Conservation (phyloP, 2,797 vertebrate genomes). For the Enteromius fasciolatus region DNA sequence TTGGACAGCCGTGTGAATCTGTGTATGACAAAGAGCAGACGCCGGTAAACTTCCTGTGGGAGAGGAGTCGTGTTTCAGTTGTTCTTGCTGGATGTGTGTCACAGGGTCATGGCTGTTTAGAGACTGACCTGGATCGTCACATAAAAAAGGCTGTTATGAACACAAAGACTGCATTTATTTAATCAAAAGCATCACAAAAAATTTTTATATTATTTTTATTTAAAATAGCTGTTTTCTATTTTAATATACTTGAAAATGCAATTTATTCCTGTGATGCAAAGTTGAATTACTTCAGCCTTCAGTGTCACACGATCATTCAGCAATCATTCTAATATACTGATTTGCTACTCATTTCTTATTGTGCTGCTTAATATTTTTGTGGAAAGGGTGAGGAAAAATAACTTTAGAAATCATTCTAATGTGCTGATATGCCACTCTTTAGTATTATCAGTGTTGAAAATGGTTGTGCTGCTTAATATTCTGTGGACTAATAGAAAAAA, state of each 20-base stretch:
- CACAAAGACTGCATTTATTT: neutral
- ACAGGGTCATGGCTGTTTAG: constrained; percentile 29
- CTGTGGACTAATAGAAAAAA: neutral
- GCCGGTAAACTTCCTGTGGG: constrained; percentile 53
- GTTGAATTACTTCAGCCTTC: neutral
- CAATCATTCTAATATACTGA: neutral
- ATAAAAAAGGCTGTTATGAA: neutral
- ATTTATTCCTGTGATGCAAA: neutral
- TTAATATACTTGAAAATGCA: neutral
- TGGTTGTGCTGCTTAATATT: neutral
- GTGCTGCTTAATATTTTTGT: no score
- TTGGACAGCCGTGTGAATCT: constrained; percentile 53
- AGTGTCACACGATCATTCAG: neutral
- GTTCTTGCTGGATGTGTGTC: constrained; percentile 50
- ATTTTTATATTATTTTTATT: neutral
- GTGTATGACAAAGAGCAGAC: constrained; percentile 56
- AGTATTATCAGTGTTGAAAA: neutral
- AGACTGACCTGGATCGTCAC: constrained; percentile 17
- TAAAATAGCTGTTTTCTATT: neutral
- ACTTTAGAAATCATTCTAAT: neutral
- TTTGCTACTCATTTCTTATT: no score
- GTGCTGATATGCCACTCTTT: neutral
- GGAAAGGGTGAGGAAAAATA: no score
- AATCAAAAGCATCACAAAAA: neutral
- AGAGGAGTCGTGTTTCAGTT: constrained; percentile 49